Evolutionary conservation across 92 coral and sea anemone species (phyloP), one percentile per base, ranked within the genome.

Genomic region (Epizoanthus illoricatus): DNA sequence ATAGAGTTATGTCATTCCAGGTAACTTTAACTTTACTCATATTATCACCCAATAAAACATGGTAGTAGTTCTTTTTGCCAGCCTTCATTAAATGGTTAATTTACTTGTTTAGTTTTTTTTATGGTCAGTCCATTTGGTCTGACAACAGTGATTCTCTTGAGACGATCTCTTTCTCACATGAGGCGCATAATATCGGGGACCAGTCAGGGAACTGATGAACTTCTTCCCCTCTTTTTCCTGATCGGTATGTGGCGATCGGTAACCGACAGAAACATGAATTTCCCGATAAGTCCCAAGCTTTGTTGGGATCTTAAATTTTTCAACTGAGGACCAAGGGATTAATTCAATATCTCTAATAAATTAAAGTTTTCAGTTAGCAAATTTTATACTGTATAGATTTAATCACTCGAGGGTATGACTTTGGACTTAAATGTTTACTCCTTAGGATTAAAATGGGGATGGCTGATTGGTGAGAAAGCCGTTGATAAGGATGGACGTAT

Each of bases 131-230:
- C 88, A 85, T 85, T 79, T 85, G 4, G 54, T 67, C 40, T 42
- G 84, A 76, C 69, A 45, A 41, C 62, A 18, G 89, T 68, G 74
- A 56, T 58, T 15, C 88, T 60, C 65, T 79, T 85, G 33, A 76
- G 49, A n/a, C 88, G 47, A 78, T 85, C 88, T 85, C 85, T 80
- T 75, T 87, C 90, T 79, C 80, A 87, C 90, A 83, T 76, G 56
- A 87, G 85, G 56, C 75, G 74, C 75, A 83, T 87, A 55, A 83
- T 75, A 23, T 75, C 90, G 20, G 90, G 87, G 78, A 80, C 83
- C 71, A 83, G 81, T 87, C 85, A 83, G 78, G 78, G 90, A 68
- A 78, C 90, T 52, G 49, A 47, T 23, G 73, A 81, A 72, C 74
- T 87, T 86, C 80, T 74, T 33, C 81, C 83, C 74, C 86, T 87